A percentile compares a stretch with the other conserved stretches of the same genome.
phyloP scores from a whole-genome alignment of 2,888 invertebrate species.

The Subacronicta megacephala region DNA sequence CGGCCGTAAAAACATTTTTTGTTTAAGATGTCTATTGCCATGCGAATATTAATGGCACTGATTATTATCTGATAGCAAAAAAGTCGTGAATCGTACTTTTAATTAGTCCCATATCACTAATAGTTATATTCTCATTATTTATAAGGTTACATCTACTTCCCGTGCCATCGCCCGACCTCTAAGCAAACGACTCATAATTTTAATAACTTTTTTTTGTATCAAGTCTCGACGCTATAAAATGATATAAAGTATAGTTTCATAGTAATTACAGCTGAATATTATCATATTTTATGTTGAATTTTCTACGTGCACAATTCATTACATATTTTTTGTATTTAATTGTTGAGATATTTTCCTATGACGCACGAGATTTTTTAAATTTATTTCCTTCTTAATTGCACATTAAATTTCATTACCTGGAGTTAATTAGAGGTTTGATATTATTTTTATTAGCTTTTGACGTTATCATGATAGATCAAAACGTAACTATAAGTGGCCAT shows the following conservation, averaged over 20 bases:
- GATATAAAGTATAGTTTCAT: conserved; percentile 44
- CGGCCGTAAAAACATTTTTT: conserved; percentile 21
- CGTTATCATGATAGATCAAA: conserved; percentile 47
- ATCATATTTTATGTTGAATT: conserved; percentile 50
- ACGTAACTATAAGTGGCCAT: conserved; percentile 40
- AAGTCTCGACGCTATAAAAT: conserved; percentile 45
- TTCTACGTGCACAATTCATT: conserved; percentile 46
- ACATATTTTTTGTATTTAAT: conserved; percentile 50
- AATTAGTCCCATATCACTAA: conserved; percentile 63
- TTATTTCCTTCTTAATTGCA: conserved; percentile 52
- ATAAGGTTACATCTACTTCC: conserved; percentile 68
- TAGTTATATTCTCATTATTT: conserved; percentile 64
- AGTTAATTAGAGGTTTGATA: conserved; percentile 54
- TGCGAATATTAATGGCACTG: conserved; percentile 59
- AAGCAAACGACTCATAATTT: conserved; percentile 63
- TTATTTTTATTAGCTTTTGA: conserved; percentile 35
- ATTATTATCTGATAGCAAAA: conserved; percentile 65
- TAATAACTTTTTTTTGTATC: conserved; percentile 58
- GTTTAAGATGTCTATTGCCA: conserved; percentile 32
- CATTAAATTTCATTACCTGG: conserved; percentile 55
- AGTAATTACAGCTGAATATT: conserved; percentile 49
- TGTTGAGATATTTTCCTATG: conserved; percentile 49
- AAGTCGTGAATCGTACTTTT: conserved; percentile 67
- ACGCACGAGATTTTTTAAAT: conserved; percentile 36
- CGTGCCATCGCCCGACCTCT: conserved; percentile 71